Base-by-base conservation (phyloP, 2,797 vertebrate species). In the Yasuhikotakia modesta region DNA sequence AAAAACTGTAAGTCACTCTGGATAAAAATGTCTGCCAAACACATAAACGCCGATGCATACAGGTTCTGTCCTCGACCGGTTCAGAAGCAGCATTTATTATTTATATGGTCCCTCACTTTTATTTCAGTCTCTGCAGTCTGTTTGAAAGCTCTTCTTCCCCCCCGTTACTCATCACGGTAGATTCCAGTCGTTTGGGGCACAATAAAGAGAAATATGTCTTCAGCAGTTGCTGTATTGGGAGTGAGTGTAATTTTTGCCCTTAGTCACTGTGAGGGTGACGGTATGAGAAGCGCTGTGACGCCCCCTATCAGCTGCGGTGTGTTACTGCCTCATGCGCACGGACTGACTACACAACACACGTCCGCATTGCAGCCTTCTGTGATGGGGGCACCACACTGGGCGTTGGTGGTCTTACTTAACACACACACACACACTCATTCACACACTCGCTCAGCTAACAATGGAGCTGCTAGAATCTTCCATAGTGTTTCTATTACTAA, bases 341-440 rank as follows among this genome's bases (percentile, higher is more conserved):
- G 11, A 58, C 21, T 57, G 39, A 60, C 60, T 61, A 57, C 21
- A 30, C 19, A 81, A 69, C 48, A 10, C 11, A 43, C 63, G 77
- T 81, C 81, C 69, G 66, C 84, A 87, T 81, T 86, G 85, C 84
- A 82, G 83, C 55, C 72, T 80, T 82, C 73, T 72, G 75, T 70
- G 79, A 52, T 30, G 53, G 77, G 66, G 61, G n/a, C n/a, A n/a
- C n/a, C 6, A 8, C 35, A 21, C 55, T 69, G 30, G 64, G 11
- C 11, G 22, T 35, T 78, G 52, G 72, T 60, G 16, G 65, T 46
- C n/a, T n/a, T n/a, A n/a, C n/a, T n/a, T n/a, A 16, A 67, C 70
- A 78, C 30, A 57, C 17, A 19, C 50, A 22, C 58, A 17, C 76
- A 53, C 46, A 50, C n/a, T 35, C 39, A 66, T 16, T 17, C 17